Percentiles rank a stretch among this genome's conserved stretches.
Conservation (phyloP, 2,797 vertebrate genomes). For the Tolypeutes matacus region DNA sequence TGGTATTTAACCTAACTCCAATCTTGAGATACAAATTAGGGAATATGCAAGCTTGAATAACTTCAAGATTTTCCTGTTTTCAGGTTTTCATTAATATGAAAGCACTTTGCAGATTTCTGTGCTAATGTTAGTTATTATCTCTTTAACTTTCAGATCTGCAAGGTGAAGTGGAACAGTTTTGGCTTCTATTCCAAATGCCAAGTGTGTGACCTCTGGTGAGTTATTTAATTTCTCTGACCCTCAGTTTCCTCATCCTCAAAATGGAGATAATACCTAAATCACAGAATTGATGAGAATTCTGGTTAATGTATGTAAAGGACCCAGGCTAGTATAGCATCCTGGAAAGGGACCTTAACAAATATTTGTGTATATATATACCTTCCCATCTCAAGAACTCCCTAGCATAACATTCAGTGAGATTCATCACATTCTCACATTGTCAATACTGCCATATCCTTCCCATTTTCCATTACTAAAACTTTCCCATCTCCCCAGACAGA, state of each 20-base stretch:
- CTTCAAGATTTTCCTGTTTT: constrained; percentile 52
- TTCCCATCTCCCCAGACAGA: too few species aligned
- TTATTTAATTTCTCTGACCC: constrained; percentile 58
- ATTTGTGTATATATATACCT: background rate
- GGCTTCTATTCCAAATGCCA: constrained; percentile 43
- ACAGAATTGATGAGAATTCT: background rate
- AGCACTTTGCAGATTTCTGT: background rate
- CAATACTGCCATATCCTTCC: too few species aligned
- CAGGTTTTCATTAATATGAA: background rate
- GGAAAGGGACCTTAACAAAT: constrained; percentile 1
- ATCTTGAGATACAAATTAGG: background rate
- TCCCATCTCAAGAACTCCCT: too few species aligned
- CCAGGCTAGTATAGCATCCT: background rate
- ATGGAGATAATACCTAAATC: constrained; percentile 26
- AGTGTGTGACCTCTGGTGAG: constrained; percentile 67
- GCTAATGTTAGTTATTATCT: constrained; percentile 1
- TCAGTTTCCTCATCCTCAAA: constrained; percentile 21
- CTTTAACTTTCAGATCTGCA: constrained; percentile 30
- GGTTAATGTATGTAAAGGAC: background rate
- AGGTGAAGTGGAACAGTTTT: constrained; percentile 34
- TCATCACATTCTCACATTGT: too few species aligned
- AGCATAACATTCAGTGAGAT: too few species aligned
- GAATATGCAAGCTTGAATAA: background rate
- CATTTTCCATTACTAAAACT: too few species aligned
- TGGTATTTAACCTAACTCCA: background rate